Base-by-base conservation (phyloP, 2,888 invertebrate genomes). In the Morpho deidamia region DNA sequence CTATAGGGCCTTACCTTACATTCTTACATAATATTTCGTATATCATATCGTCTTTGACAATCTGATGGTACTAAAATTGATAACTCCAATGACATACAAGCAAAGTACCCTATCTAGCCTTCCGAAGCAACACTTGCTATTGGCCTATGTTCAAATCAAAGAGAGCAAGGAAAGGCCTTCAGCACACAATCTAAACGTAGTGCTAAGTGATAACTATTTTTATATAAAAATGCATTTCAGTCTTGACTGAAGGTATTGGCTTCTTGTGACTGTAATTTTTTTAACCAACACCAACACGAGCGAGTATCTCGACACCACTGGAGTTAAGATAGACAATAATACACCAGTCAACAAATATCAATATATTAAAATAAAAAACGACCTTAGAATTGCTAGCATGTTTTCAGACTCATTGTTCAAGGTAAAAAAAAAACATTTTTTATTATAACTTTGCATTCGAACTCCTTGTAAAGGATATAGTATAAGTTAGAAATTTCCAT, bases 31-130 rank as follows among this genome's bases (percentile, higher is more conserved):
- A 80, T 63, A 62, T 80, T 77, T 84, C 84, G 86, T 85, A 83
- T 83, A 87, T 84, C 83, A 83, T 79, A 82, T 83, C 81, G 84
- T 87, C 86, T 86, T 83, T 82, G 86, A 88, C 87, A 86, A 86
- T 83, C 70, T 82, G 85, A 84, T 82, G 83, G 77, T 81, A 53
- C 62, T 47, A 49, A 49, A 63, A 75, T 71, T 71, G 77, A 73
- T 71, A 74, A 78, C 73, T 78, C 76, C 76, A 74, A 74, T 69
- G 72, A 69, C 73, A 72, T 69, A 73, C 72, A 70, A 74, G 74
- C 71, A 71, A 74, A 69, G 72, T 72, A 70, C 56, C 70, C 71
- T 74, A 71, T 57, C 44, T 53, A 52, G 59, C 78, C 71, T 68
- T 68, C 61, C 67, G 59, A 65, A 72, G 78, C 78, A 74, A 79